Conservation (phyloP, 2,113 vertebrate genomes). For the Todiramphus chloris region DNA sequence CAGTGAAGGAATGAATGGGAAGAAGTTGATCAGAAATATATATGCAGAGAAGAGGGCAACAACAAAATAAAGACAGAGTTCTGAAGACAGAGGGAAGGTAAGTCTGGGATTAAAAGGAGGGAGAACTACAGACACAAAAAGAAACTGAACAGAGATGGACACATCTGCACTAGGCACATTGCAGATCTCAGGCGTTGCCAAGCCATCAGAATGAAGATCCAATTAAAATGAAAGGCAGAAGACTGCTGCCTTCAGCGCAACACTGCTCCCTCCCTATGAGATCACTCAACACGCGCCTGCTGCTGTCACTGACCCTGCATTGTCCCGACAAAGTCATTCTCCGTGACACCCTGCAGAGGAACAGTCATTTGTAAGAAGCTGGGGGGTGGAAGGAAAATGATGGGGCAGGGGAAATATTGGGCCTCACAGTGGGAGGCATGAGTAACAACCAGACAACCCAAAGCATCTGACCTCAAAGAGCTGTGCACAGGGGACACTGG, state of each 20-base stretch:
- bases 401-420: constrained; percentile 7
- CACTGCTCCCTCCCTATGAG: constrained; percentile 10
- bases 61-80: neutral
- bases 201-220: neutral
- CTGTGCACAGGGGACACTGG: neutral
- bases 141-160: neutral
- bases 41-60: neutral
- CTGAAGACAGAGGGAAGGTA: neutral
- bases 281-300: constrained; percentile 34
- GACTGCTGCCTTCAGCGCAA: constrained; percentile 15
- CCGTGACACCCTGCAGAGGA: neutral
- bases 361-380: constrained; percentile 14
- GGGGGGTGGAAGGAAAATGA: constrained; percentile 11
- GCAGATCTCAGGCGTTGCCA: neutral
- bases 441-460: constrained; percentile 38
- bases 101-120: neutral
- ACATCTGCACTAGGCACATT: neutral
- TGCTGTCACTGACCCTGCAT: constrained; percentile 48
- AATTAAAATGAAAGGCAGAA: constrained; percentile 51
- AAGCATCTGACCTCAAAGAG: constrained; percentile 36
- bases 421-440: neutral
- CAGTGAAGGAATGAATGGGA: neutral
- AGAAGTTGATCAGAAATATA: neutral
- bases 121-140: neutral
- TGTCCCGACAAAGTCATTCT: constrained; percentile 13